These are phyloP conservation scores for Simalia tracyae DNA, from an alignment of 2,797 vertebrate species.

Conservation along the genomic window DNA sequence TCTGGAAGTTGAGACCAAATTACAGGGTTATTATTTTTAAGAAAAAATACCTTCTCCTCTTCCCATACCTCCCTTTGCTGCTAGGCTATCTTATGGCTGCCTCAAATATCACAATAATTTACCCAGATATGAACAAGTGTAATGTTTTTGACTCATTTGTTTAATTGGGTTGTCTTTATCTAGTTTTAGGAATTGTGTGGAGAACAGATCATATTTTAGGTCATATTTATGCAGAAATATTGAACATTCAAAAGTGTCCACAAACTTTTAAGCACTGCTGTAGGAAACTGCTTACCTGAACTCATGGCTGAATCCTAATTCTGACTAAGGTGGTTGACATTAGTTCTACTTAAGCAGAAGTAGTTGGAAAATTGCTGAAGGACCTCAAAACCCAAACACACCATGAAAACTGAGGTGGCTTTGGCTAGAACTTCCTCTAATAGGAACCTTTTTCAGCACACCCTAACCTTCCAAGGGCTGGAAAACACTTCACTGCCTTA, in stretches of 20 bases:
- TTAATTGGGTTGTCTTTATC: neutral
- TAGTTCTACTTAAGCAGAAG: neutral
- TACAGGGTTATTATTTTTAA: neutral
- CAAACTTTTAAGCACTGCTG: neutral
- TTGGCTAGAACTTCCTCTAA: neutral
- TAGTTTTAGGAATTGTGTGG: neutral
- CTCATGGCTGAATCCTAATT: neutral
- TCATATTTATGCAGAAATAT: neutral
- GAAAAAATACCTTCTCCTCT: neutral
- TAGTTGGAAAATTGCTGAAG: neutral
- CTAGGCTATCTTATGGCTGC: neutral
- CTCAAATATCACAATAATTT: neutral
- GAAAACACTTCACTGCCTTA: neutral
- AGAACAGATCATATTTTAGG: neutral
- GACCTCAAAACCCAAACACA: neutral
- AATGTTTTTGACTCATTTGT: neutral
- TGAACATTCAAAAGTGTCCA: neutral
- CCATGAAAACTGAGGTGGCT: neutral
- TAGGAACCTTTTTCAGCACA: neutral
- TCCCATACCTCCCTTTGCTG: neutral
- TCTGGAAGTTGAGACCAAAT: slow-evolving; percentile 1
- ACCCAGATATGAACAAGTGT: neutral
- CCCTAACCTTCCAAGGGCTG: neutral
- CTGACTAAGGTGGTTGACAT: neutral
- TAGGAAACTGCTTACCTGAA: neutral